Evolutionary conservation across 1,140 invertebrate species (phyloP), one percentile per base, ranked within the genome.

Genomic region (Drosophila pseudoananassae): DNA sequence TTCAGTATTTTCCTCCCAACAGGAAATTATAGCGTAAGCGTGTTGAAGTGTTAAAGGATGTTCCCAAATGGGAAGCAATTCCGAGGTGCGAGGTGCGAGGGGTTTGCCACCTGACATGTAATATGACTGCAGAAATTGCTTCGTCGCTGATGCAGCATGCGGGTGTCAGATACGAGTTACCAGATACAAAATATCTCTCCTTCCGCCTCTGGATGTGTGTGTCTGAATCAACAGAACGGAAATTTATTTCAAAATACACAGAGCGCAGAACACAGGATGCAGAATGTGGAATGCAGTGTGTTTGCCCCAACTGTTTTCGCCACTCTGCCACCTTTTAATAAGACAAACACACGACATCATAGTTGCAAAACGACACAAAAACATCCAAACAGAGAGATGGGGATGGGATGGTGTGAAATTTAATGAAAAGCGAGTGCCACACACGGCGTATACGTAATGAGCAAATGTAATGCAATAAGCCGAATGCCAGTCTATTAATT

Each of bases 231-330:
- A 85, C 73, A 76, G 45, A 76, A 76, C 78, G 82, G 82, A 85
- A 85, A 85, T 85, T 81, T 87, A 85, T 85, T 87, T 85, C 82
- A 76, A 85, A 87, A 87, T 82, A 76, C 82, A 69, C 63, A 66
- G 76, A 20, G 3, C 81, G 66, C 61, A 66, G 76, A 20, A 20
- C 81, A 68, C 61, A 66, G 76, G 78, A 50, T 74, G 56, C 63
- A 56, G 53, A 20, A 20, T 20, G 20, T 20, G 3, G 23, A 25
- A 25, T 25, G 23, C 23, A 14, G 40, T 12, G 29, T 84, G 76
- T 71, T 76, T 58, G 53, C 70, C 38, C 55, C 50, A 51, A 73
- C 54, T 15, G 51, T 51, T 33, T 29, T 38, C 29, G 47, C 45
- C 51, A 69, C 63, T 49, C 20, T 68, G 63, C 60, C 68, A 80